phyloP scores from a whole-genome alignment of 2,797 vertebrate genomes.

The Vultur gryphus region DNA sequence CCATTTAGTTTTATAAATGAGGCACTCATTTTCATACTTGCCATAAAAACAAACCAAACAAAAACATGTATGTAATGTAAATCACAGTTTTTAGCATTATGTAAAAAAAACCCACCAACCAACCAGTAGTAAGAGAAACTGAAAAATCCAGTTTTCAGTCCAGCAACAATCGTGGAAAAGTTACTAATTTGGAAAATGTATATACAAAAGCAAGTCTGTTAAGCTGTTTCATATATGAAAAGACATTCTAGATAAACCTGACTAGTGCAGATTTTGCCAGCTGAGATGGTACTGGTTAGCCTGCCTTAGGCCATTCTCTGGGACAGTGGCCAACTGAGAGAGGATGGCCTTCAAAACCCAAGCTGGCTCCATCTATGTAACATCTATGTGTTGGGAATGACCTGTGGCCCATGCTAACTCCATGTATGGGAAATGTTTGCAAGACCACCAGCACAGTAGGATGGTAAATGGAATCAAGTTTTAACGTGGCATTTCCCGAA shows the following conservation, averaged over 20 bases:
- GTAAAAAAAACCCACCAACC: background rate
- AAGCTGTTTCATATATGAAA: background rate
- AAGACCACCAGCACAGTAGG: background rate
- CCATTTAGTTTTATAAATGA: background rate
- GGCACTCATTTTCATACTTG: background rate
- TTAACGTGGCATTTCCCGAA: background rate
- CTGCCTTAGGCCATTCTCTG: background rate
- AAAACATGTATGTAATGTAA: background rate
- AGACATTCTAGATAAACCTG: background rate
- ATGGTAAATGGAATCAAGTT: background rate
- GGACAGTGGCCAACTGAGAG: background rate
- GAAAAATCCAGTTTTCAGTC: background rate
- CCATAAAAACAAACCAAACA: background rate
- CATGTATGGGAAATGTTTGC: background rate
- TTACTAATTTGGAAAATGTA: background rate
- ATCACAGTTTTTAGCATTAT: background rate
- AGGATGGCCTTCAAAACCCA: background rate
- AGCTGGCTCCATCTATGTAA: background rate
- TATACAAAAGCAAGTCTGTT: background rate
- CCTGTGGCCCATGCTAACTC: background rate
- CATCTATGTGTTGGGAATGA: accelerated
- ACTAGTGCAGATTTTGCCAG: background rate
- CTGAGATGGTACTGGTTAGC: background rate
- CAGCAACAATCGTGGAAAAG: background rate
- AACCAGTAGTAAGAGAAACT: background rate